These are phyloP conservation scores for Sebastes matsubarae DNA, from an alignment of 2,797 vertebrate genomes.

Conservation along the genomic window DNA sequence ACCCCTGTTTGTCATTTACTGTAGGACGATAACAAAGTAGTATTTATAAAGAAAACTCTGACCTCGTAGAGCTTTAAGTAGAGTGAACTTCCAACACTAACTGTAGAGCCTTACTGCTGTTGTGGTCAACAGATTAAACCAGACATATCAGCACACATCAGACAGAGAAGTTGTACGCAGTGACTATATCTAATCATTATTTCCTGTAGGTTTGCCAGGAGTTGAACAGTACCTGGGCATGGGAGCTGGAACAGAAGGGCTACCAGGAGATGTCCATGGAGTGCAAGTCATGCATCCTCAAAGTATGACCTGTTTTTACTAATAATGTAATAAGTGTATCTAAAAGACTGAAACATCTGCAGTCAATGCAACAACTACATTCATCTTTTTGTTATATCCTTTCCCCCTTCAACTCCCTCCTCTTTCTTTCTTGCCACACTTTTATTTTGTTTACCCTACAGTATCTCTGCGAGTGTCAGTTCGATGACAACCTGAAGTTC, in stretches of 20 bases:
- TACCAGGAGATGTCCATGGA: conserved; percentile 95
- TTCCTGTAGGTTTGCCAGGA: conserved; percentile 92
- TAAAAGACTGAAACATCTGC: neutral
- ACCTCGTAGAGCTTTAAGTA: neutral
- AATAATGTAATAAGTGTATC: neutral
- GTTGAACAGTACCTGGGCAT: conserved; percentile 97
- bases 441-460: conserved; percentile 50
- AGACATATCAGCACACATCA: neutral
- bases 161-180: neutral
- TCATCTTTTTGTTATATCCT: neutral
- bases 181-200: neutral
- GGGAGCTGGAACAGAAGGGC: conserved; percentile 98
- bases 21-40: neutral
- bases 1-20: neutral
- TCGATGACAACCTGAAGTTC: conserved; percentile 98
- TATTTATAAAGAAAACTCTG: neutral
- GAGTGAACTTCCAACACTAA: neutral
- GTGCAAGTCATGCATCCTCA: conserved; percentile 95
- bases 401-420: neutral
- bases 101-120: neutral
- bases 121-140: neutral
- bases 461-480: conserved; percentile 99
- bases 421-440: neutral
- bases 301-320: conserved; percentile 81
- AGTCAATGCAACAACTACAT: neutral